Evolutionary conservation across 2,797 vertebrate genomes (phyloP), one percentile per base, ranked within the genome.

Genomic region (Hippocampus kuda): DNA sequence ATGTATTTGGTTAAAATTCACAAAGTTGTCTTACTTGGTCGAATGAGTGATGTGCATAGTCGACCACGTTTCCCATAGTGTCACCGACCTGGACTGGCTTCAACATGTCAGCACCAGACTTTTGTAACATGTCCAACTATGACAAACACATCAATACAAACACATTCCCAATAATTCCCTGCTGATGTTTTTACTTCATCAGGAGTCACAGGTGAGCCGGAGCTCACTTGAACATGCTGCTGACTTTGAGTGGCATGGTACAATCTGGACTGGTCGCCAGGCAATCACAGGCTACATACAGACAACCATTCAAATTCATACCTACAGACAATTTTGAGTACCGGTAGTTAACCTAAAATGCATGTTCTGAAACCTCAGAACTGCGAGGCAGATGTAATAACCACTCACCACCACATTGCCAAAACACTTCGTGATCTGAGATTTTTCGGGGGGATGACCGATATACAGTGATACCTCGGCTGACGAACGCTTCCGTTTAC

Each of bases 41-140:
- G 76, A 91, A 94, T 46, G 76, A 84, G 81, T 86, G 79, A 81
- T 92, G 81, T 2, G 90, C 92, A 0, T 90, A 95, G 86, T 95
- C 93, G 0, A 94, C 86, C 0, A 88, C 92, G 0, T 92, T 94
- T 76, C 94, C 94, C 67, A 91, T 66, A 0, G 78, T 85, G 26
- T 87, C 82, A 0, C 60, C 81, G 60, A 94, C 83, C 1, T 11
- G 60, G 10, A 96, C 85, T 0, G 92, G 93, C 88, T 86, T 90
- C 81, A 92, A 72, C 74, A 94, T 86, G 72, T 93, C 83, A 0
- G 92, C 94, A 41, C 92, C 92, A 0, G 88, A 83, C 16, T 73
- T 77, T 2, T 89, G 80, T 60, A 96, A 87, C 75, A 66, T 87
- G 41, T 91, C 84, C 27, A 95, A 73, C 94, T 96, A 70, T n/a